Evolutionary conservation across 1,140 invertebrate genomes (phyloP).

Genomic region (Oryzaephilus surinamensis): DNA sequence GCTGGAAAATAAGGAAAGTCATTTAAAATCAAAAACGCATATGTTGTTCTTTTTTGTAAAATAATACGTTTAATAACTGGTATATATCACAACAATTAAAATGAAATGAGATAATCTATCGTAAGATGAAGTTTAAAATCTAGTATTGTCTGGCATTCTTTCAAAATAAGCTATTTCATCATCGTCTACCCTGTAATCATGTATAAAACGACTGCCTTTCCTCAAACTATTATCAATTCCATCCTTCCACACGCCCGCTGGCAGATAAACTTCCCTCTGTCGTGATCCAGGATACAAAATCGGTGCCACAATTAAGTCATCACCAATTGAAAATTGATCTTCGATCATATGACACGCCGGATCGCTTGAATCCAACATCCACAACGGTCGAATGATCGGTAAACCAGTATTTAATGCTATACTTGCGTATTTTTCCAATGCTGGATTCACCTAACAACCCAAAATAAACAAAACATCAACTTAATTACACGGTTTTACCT

Average conservation of each 20-base stretch:
- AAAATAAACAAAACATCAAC: neutral
- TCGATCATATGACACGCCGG: conserved; percentile 62
- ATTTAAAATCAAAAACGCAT: neutral
- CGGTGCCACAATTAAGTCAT: conserved; percentile 85
- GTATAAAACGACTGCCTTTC: conserved; percentile 82
- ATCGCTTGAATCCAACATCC: conserved; percentile 83
- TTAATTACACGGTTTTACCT: conserved; percentile 43
- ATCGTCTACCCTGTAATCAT: conserved; percentile 69
- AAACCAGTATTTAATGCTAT: conserved; percentile 66
- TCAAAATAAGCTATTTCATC: conserved; percentile 77
- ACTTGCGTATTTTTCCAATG: conserved; percentile 63
- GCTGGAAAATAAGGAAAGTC: too few relatives aligned
- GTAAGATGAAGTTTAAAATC: conserved; percentile 49
- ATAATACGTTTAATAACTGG: neutral
- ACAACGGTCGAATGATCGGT: conserved; percentile 80
- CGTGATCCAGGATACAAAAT: conserved; percentile 49
- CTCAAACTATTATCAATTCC: conserved; percentile 73
- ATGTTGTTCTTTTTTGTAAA: neutral
- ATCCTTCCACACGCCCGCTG: conserved; percentile 81
- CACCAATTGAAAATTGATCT: conserved; percentile 85
- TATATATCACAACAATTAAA: neutral
- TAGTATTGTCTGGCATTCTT: conserved; percentile 72
- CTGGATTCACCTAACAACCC: conserved; percentile 48
- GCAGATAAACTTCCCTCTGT: conserved; percentile 64
- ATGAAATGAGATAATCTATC: conserved; percentile 4